Evolutionary conservation across 1,140 invertebrate genomes (phyloP), one percentile per base, ranked within the genome.

Genomic region (Achroia grisella): DNA sequence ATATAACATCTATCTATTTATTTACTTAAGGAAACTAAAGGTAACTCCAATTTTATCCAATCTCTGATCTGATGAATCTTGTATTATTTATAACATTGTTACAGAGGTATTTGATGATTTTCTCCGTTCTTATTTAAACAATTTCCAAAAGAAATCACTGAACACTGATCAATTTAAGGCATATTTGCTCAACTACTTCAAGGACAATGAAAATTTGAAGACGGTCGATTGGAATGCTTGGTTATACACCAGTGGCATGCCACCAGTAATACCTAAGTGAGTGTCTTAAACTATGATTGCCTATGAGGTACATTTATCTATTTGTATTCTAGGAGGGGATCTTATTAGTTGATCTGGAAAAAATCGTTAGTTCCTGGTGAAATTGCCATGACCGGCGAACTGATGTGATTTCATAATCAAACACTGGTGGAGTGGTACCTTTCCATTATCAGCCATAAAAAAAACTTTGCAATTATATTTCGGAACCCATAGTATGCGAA

Each of bases 161-260:
- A 90, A 91, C 42, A 95, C 95, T 0, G 82, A 92, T 29, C 89
- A 93, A 52, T 98, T 97, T 83, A 95, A 95, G 71, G 69, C 86
- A 0, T 94, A 90, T 62, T 86, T 98, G 10, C 89, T 92, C 48
- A 86, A 91, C 5, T 96, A 95, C 73, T 98, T 98, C 79, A 79
- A 86, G 36, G 86, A 89, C 30, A 87, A 89, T 44, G 74, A 86
- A 33, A 73, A 63, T 5, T 59, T 91, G 10, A 62, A 76, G n/a
- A 49, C 66, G 1, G 80, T 98, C 4, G 93, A 98, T 69, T 98
- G 96, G 95, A 78, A 97, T 23, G 67, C 88, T 0, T 98, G 97
- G 97, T 86, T 98, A 3, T 87, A 92, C 65, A 88, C 87, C 11
- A 89, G 91, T 41, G 97, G 97, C 39, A 95, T 97, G 93, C 96